A percentile compares a stretch with the other conserved stretches of the same genome.
These are phyloP conservation scores for Leptinotarsa tumamoca DNA, from an alignment of 2,888 invertebrate species.

Conservation along the genomic window DNA sequence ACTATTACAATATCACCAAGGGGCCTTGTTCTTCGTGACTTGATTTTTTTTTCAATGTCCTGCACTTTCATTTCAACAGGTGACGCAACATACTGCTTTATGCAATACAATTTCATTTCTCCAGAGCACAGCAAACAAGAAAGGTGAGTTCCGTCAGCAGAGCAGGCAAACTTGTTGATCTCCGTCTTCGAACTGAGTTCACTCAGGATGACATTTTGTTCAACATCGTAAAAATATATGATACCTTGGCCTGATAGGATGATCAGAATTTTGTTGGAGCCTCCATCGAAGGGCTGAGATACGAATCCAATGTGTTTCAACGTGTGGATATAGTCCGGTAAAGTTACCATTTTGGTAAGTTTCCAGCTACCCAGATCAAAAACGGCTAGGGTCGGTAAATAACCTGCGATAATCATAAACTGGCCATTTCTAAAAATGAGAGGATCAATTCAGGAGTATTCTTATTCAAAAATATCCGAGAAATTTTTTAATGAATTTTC, in stretches of 20 bases:
- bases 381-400: slow-evolving; percentile 69
- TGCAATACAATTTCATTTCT: slow-evolving; percentile 71
- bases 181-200: slow-evolving; percentile 67
- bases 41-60: slow-evolving; percentile 36
- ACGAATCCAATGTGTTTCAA: slow-evolving; percentile 72
- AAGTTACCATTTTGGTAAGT: slow-evolving; percentile 69
- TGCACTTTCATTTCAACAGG: slow-evolving; percentile 46
- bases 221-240: slow-evolving; percentile 71
- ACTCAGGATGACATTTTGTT: slow-evolving; percentile 67
- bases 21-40: slow-evolving; percentile 46
- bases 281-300: slow-evolving; percentile 74
- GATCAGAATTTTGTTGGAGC: slow-evolving; percentile 73
- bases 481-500: too few relatives aligned
- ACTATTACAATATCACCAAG: slow-evolving; percentile 40
- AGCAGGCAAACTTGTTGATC: slow-evolving; percentile 70
- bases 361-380: slow-evolving; percentile 74
- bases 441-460: too few relatives aligned
- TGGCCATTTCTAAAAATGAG: slow-evolving; percentile 70
- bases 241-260: slow-evolving; percentile 68
- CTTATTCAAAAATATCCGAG: too few relatives aligned
- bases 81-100: slow-evolving; percentile 56
- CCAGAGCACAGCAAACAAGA: slow-evolving; percentile 71
- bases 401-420: slow-evolving; percentile 74
- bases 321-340: slow-evolving; percentile 69
- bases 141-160: slow-evolving; percentile 71